Conservation (phyloP, 2,888 invertebrate genomes). For the Harpagoxenus sublaevis region DNA sequence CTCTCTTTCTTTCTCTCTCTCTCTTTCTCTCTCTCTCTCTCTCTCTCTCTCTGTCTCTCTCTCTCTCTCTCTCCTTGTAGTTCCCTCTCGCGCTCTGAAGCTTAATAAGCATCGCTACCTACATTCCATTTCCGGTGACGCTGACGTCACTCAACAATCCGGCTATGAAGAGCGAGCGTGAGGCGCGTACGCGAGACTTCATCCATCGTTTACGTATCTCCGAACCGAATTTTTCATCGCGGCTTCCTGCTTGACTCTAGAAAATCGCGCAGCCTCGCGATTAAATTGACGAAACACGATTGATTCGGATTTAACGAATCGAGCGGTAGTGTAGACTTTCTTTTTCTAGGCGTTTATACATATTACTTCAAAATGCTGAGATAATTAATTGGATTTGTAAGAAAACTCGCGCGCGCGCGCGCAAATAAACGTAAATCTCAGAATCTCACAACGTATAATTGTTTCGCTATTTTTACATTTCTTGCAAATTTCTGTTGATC, state of each 20-base stretch:
- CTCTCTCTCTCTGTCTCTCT: constrained; percentile 62
- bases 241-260: constrained; percentile 12
- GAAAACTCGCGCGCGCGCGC: not conserved
- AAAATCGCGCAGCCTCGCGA: constrained; percentile 30
- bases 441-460: not conserved
- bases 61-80: constrained; percentile 54
- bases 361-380: not conserved
- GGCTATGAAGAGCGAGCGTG: constrained; percentile 78
- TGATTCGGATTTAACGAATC: not conserved
- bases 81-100: constrained; percentile 71
- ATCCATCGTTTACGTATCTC: constrained; percentile 73
- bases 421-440: not conserved
- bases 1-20: constrained; percentile 62
- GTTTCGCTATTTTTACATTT: not conserved
- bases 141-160: constrained; percentile 84
- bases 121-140: constrained; percentile 86
- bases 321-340: not conserved
- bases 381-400: not conserved
- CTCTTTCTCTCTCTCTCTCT: constrained; percentile 47
- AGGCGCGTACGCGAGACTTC: constrained; percentile 68
- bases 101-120: constrained; percentile 86
- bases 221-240: constrained; percentile 51
- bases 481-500: not conserved
- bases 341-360: not conserved
- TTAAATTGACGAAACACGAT: not conserved